Evolutionary conservation across 2,113 vertebrate genomes (phyloP).

Genomic region (Chroicocephalus ridibundus): DNA sequence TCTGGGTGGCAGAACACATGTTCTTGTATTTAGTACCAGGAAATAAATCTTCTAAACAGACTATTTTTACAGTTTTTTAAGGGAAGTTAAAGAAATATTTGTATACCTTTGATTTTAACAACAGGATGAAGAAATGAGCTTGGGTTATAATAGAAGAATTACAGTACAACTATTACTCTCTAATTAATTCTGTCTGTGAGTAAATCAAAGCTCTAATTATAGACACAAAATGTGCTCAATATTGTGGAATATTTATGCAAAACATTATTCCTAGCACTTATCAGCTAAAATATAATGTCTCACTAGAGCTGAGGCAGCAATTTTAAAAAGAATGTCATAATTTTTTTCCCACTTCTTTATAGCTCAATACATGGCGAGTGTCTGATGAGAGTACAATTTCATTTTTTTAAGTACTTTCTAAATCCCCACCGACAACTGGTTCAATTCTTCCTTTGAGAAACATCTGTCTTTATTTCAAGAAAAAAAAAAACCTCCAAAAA

Average conservation of each 20-base stretch:
- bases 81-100: constrained; percentile 24
- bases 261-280: constrained; percentile 67
- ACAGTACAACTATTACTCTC: constrained; percentile 56
- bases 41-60: background rate
- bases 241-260: constrained; percentile 74
- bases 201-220: constrained; percentile 74
- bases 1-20: background rate
- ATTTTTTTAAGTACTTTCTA: constrained; percentile 21
- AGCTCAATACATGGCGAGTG: constrained; percentile 15
- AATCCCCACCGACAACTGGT: constrained; percentile 22
- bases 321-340: constrained; percentile 43
- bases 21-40: background rate
- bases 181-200: constrained; percentile 64
- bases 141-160: constrained; percentile 36
- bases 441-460: background rate
- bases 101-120: background rate
- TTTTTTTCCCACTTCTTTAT: constrained; percentile 49
- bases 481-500: background rate
- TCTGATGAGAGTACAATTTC: constrained; percentile 4
- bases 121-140: background rate
- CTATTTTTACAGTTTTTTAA: background rate
- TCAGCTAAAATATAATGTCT: constrained; percentile 60
- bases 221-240: constrained; percentile 67
- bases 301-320: constrained; percentile 53
- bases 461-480: background rate